Percentiles rank a stretch among this genome's conserved stretches.
Evolutionary conservation across 2,888 invertebrate genomes (phyloP).

Genomic region (Unio delphinus): DNA sequence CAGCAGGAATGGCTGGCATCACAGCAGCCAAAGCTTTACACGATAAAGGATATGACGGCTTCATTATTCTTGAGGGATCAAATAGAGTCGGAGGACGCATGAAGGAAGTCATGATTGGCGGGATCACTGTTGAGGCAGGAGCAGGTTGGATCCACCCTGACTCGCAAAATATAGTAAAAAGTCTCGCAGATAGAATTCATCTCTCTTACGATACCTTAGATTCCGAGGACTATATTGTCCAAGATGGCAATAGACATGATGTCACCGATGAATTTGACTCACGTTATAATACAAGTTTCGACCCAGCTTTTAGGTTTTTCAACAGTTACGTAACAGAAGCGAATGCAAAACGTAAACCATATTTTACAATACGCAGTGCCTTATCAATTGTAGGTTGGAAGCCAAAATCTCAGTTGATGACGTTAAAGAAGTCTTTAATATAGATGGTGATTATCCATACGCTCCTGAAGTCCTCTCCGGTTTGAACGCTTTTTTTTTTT

Average conservation of each 20-base stretch:
- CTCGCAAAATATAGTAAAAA: slow-evolving; percentile 19
- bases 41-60: slow-evolving; percentile 21
- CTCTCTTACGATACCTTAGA: slow-evolving; percentile 7
- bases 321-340: background rate
- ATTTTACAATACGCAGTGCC: slow-evolving; percentile 10
- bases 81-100: slow-evolving; percentile 25
- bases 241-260: slow-evolving; percentile 14
- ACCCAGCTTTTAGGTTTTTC: background rate
- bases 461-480: slow-evolving; percentile 14
- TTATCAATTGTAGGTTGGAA: slow-evolving; percentile 13
- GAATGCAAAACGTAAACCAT: background rate
- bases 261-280: slow-evolving; percentile 11
- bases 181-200: slow-evolving; percentile 4
- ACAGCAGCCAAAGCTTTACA: slow-evolving; percentile 28
- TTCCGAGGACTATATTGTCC: slow-evolving; percentile 12
- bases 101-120: slow-evolving; percentile 10
- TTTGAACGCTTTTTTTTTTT: slow-evolving; percentile 3
- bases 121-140: slow-evolving; percentile 25
- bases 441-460: slow-evolving; percentile 3
- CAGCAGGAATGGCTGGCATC: slow-evolving; percentile 24
- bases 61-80: slow-evolving; percentile 27
- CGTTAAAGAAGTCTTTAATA: slow-evolving; percentile 10
- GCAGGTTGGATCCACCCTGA: slow-evolving; percentile 25
- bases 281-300: slow-evolving; percentile 1
- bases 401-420: slow-evolving; percentile 14